Base-by-base conservation (phyloP, 2,888 invertebrate genomes). In the Molorchus minor region DNA sequence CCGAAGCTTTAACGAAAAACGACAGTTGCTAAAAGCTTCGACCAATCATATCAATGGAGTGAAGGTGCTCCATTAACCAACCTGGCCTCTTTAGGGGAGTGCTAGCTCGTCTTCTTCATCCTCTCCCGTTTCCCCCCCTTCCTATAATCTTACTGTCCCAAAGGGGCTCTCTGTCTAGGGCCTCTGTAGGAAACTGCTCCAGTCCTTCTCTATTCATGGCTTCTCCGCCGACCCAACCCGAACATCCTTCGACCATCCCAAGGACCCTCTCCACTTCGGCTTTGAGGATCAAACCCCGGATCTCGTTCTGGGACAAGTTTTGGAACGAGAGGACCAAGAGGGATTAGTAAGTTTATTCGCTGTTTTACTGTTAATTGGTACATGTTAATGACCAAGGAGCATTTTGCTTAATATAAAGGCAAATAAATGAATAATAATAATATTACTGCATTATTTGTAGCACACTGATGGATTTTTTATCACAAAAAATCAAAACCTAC, bases 271-370 rank as follows among this genome's bases (percentile, higher is more conserved):
- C 91, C 79, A 92, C 93, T 62, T 91, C 91, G 71, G 92, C 90
- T 33, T 85, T 94, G 49, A 84, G 92, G 72, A 88, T 91, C 76
- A 90, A 91, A 49, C 87, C 89, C 78, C 84, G 92, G 71, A 88
- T 89, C 62, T 86, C 90, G 43, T 94, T 93, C 80, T 93, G 93
- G 93, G 91, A 92, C 76, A 91, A 92, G 80, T 91, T 91, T 81
- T 90, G 88, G 87, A 87, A 88, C 71, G 87, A 89, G 69, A 84
- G 87, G 70, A 86, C 85, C 61, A 86, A 86, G 67, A 83, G 88
- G 68, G 87, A 88, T 78, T 86, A 84, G 89, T 89, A 84, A 89
- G 89, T 88, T 73, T 33, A n/a, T n/a, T n/a, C 21, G 19, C n/a
- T n/a, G n/a, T n/a, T n/a, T n/a, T n/a, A n/a, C n/a, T n/a, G n/a